Base-by-base conservation (phyloP, 2,888 invertebrate genomes). In the Thecocarcelia acutangulata region DNA sequence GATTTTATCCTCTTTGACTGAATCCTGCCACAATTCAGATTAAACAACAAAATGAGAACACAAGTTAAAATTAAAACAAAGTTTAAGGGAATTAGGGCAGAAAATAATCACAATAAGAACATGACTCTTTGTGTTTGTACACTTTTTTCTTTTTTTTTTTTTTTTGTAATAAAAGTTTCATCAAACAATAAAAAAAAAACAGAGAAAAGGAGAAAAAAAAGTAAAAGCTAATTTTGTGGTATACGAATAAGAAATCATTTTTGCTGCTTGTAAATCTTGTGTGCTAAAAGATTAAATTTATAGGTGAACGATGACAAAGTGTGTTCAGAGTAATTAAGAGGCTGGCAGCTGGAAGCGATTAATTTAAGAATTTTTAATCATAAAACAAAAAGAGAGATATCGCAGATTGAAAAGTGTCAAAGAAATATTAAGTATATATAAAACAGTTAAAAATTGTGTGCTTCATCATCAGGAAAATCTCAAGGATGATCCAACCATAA, bases 191-290 rank as follows among this genome's bases (percentile, higher is more conserved):
- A 33, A 33, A 9, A 33, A 33, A 33, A 33, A 9, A 33, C 1
- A 9, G 6, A 33, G 33, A 33, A 33, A 33, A 9, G 9, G 6
- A 33, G 33, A 33, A 33, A 33, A 9, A 9, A 80, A 69, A 50
- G 63, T 21, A 74, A 68, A 64, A 52, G 80, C 80, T 68, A 76
- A 81, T 81, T 33, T 81, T 76, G 76, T 68, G 76, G 61, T 42
- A 68, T 76, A 72, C 52, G 33, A 33, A 15, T 40, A 72, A 76
- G 56, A 33, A 63, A 76, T 76, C n/a, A 63, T 19, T 46, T 68
- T 69, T 54, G 44, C 40, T 63, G 54, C 33, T 21, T 44, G 33
- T 19, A 40, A 58, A 50, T 24, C 40, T 17, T 54, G 4, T 44
- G 17, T 56, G 21, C 24, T 63, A 46, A 74, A 56, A 64, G 44